Percentiles rank a stretch among this genome's conserved stretches.
These are phyloP conservation scores for Mylabris phalerata DNA, from an alignment of 1,140 invertebrate species.

Conservation along the genomic window DNA sequence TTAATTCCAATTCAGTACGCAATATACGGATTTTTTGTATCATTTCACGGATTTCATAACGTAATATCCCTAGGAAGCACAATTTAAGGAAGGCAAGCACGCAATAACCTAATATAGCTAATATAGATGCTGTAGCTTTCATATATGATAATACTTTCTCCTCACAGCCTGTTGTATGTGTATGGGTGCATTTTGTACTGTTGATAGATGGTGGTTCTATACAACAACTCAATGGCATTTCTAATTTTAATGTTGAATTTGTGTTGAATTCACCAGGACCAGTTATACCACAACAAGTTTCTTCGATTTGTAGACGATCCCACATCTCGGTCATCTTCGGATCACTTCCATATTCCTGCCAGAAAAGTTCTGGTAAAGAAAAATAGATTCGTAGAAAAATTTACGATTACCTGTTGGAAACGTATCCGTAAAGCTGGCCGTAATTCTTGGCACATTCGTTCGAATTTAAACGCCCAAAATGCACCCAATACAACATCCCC, in stretches of 20 bases:
- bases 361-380: slow-evolving; percentile 30
- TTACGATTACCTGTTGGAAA: slow-evolving; percentile 8
- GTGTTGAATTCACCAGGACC: slow-evolving; percentile 28
- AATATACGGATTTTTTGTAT: slow-evolving; percentile 77
- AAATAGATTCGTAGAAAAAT: too few relatives aligned
- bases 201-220: slow-evolving; percentile 22
- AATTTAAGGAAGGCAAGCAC: slow-evolving; percentile 85
- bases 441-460: slow-evolving; percentile 64
- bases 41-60: slow-evolving; percentile 82
- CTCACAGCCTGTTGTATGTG: slow-evolving; percentile 54
- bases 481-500: slow-evolving; percentile 78
- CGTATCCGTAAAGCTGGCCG: slow-evolving; percentile 53
- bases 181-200: slow-evolving; percentile 17
- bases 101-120: slow-evolving; percentile 82
- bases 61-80: slow-evolving; percentile 80
- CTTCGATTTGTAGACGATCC: slow-evolving; percentile 70
- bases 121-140: slow-evolving; percentile 66
- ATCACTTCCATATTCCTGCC: slow-evolving; percentile 65
- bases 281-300: slow-evolving; percentile 69
- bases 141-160: slow-evolving; percentile 64
- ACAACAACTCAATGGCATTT: slow-evolving; percentile 38
- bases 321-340: slow-evolving; percentile 67
- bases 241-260: slow-evolving; percentile 19
- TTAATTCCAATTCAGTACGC: slow-evolving; percentile 47
- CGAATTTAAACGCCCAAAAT: slow-evolving; percentile 80